Evolutionary conservation across 2,888 invertebrate genomes (phyloP).

Genomic region (Maniola hyperantus): DNA sequence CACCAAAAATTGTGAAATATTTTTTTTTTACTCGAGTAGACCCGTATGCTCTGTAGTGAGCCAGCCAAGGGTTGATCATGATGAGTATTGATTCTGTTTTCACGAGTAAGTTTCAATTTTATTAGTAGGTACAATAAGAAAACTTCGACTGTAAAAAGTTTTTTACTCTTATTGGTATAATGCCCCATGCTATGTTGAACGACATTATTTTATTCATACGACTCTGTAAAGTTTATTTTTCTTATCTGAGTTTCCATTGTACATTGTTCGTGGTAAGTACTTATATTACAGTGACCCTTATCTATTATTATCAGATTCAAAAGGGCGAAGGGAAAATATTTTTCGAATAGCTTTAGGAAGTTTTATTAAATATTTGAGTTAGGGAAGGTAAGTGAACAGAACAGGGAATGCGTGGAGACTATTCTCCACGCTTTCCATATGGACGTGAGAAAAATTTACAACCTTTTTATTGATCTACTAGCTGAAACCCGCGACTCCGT

Average conservation of each 20-base stretch:
- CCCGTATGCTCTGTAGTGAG: no score
- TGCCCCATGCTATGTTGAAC: not conserved
- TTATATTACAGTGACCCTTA: constrained; percentile 6
- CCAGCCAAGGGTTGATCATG: no score
- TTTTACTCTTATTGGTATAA: not conserved
- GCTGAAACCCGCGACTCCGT: no score
- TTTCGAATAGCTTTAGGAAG: constrained; percentile 2
- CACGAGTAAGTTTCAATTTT: no score
- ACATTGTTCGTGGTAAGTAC: not conserved
- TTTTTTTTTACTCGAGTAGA: no score
- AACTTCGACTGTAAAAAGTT: no score
- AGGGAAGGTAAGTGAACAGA: not conserved
- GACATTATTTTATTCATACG: not conserved
- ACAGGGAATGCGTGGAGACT: not conserved
- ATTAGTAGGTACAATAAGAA: no score
- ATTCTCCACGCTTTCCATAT: no score
- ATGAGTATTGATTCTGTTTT: no score
- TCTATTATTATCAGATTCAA: constrained; percentile 13
- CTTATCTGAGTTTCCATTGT: constrained; percentile 11
- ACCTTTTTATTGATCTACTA: not conserved
- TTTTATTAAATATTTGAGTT: constrained; percentile 9
- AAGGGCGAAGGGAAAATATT: constrained; percentile 10
- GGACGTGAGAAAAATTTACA: not conserved
- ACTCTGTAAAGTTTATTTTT: not conserved
- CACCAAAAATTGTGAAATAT: no score